Evolutionary conservation across 92 coral and sea anemone species (phyloP).

Genomic region (Palythoa grandis): DNA sequence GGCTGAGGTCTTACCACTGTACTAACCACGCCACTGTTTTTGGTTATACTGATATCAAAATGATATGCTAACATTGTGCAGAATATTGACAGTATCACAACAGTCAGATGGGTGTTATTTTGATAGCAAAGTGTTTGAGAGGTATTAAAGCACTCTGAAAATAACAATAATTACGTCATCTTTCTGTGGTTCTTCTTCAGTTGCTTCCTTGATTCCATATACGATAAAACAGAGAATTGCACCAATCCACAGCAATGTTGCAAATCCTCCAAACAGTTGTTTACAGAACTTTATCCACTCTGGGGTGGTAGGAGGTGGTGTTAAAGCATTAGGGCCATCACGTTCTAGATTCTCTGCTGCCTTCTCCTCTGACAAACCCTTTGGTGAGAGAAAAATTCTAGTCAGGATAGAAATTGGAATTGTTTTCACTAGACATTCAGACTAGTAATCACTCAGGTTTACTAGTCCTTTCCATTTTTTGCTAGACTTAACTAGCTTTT

Average conservation of each 20-base stretch:
- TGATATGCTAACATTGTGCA: no score
- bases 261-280: constrained; percentile 91
- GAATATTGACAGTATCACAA: no score
- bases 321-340: constrained; percentile 93
- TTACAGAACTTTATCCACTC: constrained; percentile 94
- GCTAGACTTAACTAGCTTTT: no score
- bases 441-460: no score
- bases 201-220: constrained; percentile 59
- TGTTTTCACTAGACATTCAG: no score
- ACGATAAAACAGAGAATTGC: constrained; percentile 80
- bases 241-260: constrained; percentile 91
- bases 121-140: no score
- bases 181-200: constrained; percentile 79
- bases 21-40: no score
- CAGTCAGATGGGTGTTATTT: no score
- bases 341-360: constrained; percentile 76
- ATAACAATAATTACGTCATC: constrained; percentile 79
- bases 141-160: background rate
- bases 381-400: background rate
- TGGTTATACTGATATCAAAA: no score
- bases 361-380: constrained; percentile 80
- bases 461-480: no score
- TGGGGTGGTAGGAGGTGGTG: constrained; percentile 98
- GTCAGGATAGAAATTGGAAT: no score
- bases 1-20: no score